These are phyloP conservation scores for Sebastes trivittatus DNA, from an alignment of 2,797 vertebrate species.

Conservation along the genomic window DNA sequence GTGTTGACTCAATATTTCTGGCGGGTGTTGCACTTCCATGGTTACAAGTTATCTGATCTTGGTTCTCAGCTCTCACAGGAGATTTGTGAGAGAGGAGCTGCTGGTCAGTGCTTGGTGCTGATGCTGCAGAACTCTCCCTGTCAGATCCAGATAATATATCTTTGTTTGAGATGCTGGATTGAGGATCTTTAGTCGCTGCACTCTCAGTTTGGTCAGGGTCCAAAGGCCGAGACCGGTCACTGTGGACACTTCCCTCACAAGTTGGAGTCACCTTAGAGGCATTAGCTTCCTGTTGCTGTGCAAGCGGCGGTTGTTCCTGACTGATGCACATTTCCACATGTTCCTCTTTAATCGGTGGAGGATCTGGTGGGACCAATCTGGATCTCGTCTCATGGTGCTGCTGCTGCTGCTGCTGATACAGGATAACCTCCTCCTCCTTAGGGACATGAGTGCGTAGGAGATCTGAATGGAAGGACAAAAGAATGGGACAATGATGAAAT, in stretches of 20 bases:
- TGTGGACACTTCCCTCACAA: neutral
- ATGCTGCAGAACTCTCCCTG: neutral
- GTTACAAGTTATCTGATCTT: neutral
- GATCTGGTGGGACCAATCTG: neutral
- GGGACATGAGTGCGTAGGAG: neutral
- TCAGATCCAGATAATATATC: neutral
- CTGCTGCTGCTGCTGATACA: conserved; percentile 10
- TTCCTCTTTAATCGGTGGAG: conserved; percentile 56
- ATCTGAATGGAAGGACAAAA: conserved; percentile 22
- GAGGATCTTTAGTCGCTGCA: neutral
- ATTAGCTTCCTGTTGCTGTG: neutral
- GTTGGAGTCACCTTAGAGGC: neutral
- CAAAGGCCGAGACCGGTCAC: neutral
- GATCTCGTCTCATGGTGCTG: neutral
- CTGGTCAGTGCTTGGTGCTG: neutral
- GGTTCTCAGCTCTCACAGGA: neutral
- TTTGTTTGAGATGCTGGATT: neutral
- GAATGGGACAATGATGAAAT: neutral
- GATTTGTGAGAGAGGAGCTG: neutral
- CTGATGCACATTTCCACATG: conserved; percentile 38
- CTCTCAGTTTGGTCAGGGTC: neutral
- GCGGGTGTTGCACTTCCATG: neutral
- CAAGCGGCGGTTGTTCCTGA: neutral
- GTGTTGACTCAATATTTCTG: neutral
- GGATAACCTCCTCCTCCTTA: neutral